These are phyloP conservation scores for Origma solitaria DNA, from an alignment of 2,113 vertebrate genomes.

Conservation along the genomic window DNA sequence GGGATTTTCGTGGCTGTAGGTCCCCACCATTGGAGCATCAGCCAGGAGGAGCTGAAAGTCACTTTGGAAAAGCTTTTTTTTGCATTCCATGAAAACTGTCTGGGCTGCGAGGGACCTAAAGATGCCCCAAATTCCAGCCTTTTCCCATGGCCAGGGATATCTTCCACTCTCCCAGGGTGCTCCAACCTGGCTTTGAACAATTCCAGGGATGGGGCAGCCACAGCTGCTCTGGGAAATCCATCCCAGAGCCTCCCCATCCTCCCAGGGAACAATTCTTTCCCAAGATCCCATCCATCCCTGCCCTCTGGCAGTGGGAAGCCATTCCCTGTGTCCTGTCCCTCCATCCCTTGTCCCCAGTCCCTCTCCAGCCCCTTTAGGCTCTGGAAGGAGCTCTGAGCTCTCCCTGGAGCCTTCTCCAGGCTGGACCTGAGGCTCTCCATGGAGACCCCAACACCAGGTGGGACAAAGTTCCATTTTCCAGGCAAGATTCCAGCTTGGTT, in stretches of 20 bases:
- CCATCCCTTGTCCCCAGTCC: too few relatives aligned
- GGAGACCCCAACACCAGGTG: fast-evolving
- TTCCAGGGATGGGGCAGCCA: neutral
- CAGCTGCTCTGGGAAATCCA: neutral
- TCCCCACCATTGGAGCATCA: fast-evolving
- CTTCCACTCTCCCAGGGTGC: neutral
- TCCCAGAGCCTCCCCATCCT: neutral
- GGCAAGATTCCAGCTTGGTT: neutral
- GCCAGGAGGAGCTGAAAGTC: neutral
- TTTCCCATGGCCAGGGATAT: neutral
- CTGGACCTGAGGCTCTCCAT: neutral
- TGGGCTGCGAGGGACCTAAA: neutral
- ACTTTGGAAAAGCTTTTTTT: neutral
- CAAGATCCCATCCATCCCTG: too few relatives aligned
- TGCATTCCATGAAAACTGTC: fast-evolving
- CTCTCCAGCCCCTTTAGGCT: too few relatives aligned
- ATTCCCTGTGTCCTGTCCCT: too few relatives aligned
- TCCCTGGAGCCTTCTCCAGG: neutral
- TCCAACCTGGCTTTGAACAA: neutral
- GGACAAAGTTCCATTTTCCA: neutral
- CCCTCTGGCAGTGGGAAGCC: too few relatives aligned
- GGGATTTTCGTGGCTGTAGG: neutral
- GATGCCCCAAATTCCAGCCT: neutral
- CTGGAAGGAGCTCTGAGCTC: too few relatives aligned
- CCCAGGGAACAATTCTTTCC: too few relatives aligned